Percentiles rank a stretch among this genome's conserved stretches.
Conservation (phyloP, 30 jellyfish, hydroid and myxozoan genomes). For the Haliclystus octoradiatus region DNA sequence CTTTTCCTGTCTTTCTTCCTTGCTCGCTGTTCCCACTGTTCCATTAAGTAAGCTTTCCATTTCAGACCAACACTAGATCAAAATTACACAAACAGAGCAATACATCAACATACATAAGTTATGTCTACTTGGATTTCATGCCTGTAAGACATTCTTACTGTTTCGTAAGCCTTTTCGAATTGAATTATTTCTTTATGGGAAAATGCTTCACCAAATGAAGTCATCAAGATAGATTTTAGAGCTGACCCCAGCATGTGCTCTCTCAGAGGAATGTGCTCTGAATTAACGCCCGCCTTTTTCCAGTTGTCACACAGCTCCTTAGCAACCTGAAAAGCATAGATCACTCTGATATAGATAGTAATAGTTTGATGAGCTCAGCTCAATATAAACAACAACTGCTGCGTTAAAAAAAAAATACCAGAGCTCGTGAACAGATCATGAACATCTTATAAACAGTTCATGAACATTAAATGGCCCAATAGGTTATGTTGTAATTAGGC, state of each 20-base stretch:
- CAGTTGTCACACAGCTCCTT: conserved; percentile 31
- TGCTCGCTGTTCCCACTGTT: conserved; percentile 46
- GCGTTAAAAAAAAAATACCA: neutral
- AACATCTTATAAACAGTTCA: too few species aligned
- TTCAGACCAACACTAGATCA: conserved; percentile 70
- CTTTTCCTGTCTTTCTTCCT: conserved; percentile 45
- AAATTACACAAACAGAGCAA: neutral
- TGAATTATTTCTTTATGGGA: conserved; percentile 38
- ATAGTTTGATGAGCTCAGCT: too few species aligned
- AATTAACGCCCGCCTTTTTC: conserved; percentile 14
- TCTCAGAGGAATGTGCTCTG: conserved; percentile 45
- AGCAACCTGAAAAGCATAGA: conserved; percentile 48
- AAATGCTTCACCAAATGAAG: conserved; percentile 44
- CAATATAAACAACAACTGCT: too few species aligned
- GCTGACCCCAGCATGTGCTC: conserved; percentile 60
- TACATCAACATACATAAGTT: too few species aligned
- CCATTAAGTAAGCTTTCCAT: conserved; percentile 66
- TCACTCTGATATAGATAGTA: too few species aligned
- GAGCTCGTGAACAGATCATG: neutral
- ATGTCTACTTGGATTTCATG: too few species aligned
- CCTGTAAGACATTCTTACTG: conserved; percentile 38
- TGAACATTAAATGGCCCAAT: too few species aligned
- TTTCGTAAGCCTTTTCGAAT: conserved; percentile 35
- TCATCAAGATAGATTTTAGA: conserved; percentile 37
- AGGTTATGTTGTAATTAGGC: neutral